phyloP scores from a whole-genome alignment of 92 coral and sea anemone genomes.

The Phenganax stokvisi region DNA sequence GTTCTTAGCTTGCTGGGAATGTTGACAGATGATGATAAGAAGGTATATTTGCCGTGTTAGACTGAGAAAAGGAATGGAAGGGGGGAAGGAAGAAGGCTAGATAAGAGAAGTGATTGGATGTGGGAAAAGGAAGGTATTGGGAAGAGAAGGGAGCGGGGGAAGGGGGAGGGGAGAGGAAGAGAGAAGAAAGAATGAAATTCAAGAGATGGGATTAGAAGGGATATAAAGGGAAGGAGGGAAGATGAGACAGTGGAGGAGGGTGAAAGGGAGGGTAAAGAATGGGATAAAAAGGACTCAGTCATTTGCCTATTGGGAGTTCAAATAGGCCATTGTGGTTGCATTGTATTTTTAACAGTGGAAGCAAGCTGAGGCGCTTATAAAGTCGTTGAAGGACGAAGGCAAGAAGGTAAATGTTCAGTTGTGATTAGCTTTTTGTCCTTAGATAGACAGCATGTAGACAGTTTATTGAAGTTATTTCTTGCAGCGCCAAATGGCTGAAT shows the following conservation, averaged over 20 bases:
- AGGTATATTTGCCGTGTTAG: constrained; percentile 45
- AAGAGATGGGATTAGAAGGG: not conserved
- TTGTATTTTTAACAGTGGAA: constrained; percentile 55
- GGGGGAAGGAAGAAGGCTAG: too few relatives aligned
- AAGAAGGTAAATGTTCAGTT: constrained; percentile 59
- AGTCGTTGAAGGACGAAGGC: constrained; percentile 66
- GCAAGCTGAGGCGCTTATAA: constrained; percentile 77
- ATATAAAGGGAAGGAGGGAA: not conserved
- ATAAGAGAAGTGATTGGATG: not conserved
- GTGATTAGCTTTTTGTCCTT: not conserved
- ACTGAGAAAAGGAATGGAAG: not conserved
- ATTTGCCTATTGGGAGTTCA: not conserved
- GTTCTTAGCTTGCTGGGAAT: constrained; percentile 79
- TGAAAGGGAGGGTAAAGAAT: not conserved
- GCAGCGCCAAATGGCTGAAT: too few relatives aligned
- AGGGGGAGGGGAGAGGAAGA: not conserved
- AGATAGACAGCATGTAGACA: too few relatives aligned
- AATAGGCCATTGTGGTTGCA: not conserved
- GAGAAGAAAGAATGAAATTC: not conserved
- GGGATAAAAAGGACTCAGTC: not conserved
- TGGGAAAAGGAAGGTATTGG: not conserved
- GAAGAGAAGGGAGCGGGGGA: not conserved
- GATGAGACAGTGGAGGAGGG: not conserved
- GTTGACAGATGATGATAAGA: constrained; percentile 72
- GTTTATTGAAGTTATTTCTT: too few relatives aligned